Percentiles rank a stretch among this genome's conserved stretches.
phyloP scores from a whole-genome alignment of 2,113 vertebrate genomes.

The Crotalus horridus region DNA sequence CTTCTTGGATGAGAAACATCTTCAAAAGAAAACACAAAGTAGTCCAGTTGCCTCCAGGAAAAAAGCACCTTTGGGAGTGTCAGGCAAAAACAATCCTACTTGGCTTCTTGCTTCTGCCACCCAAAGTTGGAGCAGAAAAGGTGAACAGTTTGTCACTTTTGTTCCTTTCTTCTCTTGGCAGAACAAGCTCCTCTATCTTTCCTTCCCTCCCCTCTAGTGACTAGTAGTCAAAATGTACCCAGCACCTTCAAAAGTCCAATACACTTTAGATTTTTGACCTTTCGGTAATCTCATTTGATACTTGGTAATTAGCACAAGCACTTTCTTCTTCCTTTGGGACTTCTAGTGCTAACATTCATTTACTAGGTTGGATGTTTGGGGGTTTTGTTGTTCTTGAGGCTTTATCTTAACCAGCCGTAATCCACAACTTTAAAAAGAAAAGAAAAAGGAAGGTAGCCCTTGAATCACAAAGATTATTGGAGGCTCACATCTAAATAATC shows the following conservation, averaged over 20 bases:
- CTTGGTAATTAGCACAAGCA: constrained; percentile 11
- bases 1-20: no score
- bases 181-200: background rate
- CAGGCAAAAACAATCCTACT: background rate
- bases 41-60: no score
- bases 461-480: constrained; percentile 57
- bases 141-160: background rate
- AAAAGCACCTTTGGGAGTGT: background rate
- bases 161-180: background rate
- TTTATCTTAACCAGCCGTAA: constrained; percentile 56
- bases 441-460: background rate
- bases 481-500: constrained; percentile 62
- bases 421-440: constrained; percentile 54
- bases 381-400: background rate
- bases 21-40: no score
- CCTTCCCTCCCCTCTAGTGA: background rate
- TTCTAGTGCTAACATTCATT: constrained; percentile 25
- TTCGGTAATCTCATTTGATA: background rate
- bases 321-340: constrained; percentile 28
- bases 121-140: background rate
- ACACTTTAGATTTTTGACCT: background rate
- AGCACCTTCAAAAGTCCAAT: background rate
- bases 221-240: background rate
- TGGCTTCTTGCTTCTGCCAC: background rate
- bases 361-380: background rate